Percentiles rank a stretch among this genome's conserved stretches.
Evolutionary conservation across 1,140 invertebrate species (phyloP).

Genomic region (Drosophila mojavensis): DNA sequence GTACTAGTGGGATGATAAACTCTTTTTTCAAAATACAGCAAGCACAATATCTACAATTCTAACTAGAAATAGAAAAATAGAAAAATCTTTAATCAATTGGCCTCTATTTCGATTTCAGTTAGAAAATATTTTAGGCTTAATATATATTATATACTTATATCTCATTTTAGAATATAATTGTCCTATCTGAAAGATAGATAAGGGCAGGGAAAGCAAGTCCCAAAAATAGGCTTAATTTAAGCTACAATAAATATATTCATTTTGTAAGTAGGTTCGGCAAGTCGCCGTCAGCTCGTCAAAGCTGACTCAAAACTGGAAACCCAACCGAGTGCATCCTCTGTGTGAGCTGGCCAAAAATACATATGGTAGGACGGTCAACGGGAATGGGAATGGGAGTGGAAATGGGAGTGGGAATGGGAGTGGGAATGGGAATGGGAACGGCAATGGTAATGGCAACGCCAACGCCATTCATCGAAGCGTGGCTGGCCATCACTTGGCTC

Average conservation of each 20-base stretch:
- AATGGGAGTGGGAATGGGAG: conserved; percentile 21
- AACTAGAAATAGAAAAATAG: no score
- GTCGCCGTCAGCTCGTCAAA: neutral
- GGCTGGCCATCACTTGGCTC: conserved; percentile 75
- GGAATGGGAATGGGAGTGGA: conserved; percentile 47
- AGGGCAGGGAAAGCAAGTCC: no score
- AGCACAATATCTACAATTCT: no score
- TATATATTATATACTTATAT: no score
- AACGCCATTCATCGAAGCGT: conserved; percentile 77
- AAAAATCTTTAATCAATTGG: no score
- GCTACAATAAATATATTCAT: conserved; percentile 9
- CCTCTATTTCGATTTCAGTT: no score
- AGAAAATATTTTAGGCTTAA: no score
- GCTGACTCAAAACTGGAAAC: conserved; percentile 11
- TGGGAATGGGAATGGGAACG: conserved; percentile 45
- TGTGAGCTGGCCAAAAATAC: conserved; percentile 6
- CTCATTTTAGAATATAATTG: no score
- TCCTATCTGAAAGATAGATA: no score
- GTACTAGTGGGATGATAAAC: no score
- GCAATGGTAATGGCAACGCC: conserved; percentile 34
- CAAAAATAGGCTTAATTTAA: no score
- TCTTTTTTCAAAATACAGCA: no score
- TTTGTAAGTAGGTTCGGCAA: conserved; percentile 2
- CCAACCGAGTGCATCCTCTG: conserved; percentile 15
- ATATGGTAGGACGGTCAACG: conserved; percentile 14